Conservation (phyloP, 2,113 vertebrate genomes). For the Ginglymostoma cirratum region DNA sequence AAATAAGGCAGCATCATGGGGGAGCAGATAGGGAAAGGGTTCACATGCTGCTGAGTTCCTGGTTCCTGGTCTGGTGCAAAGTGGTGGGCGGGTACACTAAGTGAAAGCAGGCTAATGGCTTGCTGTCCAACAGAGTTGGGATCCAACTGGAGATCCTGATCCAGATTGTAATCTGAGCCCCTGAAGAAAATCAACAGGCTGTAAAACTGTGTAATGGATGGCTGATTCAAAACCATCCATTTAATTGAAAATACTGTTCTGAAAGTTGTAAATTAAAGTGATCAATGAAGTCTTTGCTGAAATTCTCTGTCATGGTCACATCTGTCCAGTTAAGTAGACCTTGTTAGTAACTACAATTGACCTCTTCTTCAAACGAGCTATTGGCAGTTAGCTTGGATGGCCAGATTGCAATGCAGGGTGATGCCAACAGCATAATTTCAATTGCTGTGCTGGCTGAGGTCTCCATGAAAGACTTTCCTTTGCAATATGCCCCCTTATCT, state of each 20-base stretch:
- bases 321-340: neutral
- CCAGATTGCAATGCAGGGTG: no score
- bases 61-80: neutral
- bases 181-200: neutral
- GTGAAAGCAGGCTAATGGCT: neutral
- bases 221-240: neutral
- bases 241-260: neutral
- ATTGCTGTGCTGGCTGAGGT: no score
- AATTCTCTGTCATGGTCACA: neutral
- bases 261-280: neutral
- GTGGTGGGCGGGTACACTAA: neutral
- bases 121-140: neutral
- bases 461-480: no score
- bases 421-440: no score
- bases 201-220: neutral
- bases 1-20: neutral
- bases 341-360: neutral
- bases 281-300: neutral
- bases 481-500: no score
- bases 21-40: neutral
- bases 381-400: no score
- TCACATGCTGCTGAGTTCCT: neutral
- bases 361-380: neutral
- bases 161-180: no score
- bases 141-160: no score